Evolutionary conservation across 2,113 vertebrate genomes (phyloP), one percentile per base, ranked within the genome.

Genomic region (Pagrus major): DNA sequence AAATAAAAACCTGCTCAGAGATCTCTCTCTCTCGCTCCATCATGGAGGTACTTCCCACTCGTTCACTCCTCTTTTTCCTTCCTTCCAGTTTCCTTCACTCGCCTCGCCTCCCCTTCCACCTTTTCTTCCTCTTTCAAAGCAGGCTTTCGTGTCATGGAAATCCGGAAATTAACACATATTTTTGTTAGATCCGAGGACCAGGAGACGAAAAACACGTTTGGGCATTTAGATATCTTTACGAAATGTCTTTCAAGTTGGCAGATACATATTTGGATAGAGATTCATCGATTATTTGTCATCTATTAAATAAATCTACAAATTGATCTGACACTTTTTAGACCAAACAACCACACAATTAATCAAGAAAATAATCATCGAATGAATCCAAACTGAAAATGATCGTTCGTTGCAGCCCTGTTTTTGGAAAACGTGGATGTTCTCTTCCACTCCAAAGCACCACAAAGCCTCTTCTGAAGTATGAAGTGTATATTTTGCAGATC

Each of bases 51-150:
- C 75, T 80, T 86, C 33, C 46, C 41, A 83, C 72, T 76, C 49
- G 56, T 67, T 85, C 54, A 61, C 80, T 86, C 87, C 70, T 86
- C 83, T 79, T 60, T 55, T 69, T 86, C 72, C 76, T 80, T 83
- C 67, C 77, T 80, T 21, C 72, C 66, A 41, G 61, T 71, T 25
- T 56, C 67, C 55, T 64, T 14, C 41, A 0, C 15, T 78, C 42
- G 20, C 25, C 33, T 72, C 76, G 69, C 69, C 76, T 88, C 69
- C n/a, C 72, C 78, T 78, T 80, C 76, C 51, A 63, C 73, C 77
- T 78, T 74, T 12, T 73, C 55, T 71, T 89, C 83, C 85, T 83
- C 61, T 80, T 58, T 41, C 41, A 7, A 47, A 61, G 66, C 76
- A 74, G 35, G 39, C 41, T 70, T 58, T 49, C n/a, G 3, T 72